Evolutionary conservation across 37 sponge, comb jelly and placozoan genomes (phyloP).

Genomic region (Chondrilla cf. caribensis): DNA sequence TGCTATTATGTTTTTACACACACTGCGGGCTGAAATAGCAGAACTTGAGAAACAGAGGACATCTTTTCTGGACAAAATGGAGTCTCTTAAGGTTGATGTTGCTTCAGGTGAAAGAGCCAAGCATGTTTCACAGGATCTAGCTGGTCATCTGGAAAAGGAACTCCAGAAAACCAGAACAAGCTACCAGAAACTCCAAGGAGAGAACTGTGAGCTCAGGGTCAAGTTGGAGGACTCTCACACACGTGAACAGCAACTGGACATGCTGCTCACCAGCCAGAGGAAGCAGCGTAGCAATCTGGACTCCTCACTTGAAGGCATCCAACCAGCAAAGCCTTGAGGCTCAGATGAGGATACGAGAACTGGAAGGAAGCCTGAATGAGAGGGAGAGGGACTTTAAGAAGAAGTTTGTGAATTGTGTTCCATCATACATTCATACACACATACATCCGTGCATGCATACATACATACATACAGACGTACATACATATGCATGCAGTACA

Average conservation of each 20-base stretch:
- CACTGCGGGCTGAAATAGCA: neutral
- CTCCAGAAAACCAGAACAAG: slow-evolving; percentile 2
- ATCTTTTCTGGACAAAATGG: neutral
- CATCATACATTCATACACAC: too few relatives aligned
- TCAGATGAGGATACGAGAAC: slow-evolving; percentile 17
- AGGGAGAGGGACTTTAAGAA: slow-evolving; percentile 29
- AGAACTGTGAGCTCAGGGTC: slow-evolving; percentile 31
- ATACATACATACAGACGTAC: too few relatives aligned
- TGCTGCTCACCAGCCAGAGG: slow-evolving; percentile 24
- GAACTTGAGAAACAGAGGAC: neutral
- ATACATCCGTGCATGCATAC: too few relatives aligned
- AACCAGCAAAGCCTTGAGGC: slow-evolving; percentile 37
- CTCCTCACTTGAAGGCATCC: neutral
- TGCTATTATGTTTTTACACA: too few relatives aligned
- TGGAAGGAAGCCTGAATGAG: slow-evolving; percentile 2
- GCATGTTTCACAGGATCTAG: slow-evolving; percentile 35
- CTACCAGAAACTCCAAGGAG: slow-evolving; percentile 29
- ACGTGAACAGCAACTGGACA: slow-evolving; percentile 33
- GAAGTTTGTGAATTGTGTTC: neutral
- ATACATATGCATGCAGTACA: too few relatives aligned
- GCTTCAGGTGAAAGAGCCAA: slow-evolving; percentile 24
- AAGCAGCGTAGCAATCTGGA: slow-evolving; percentile 39
- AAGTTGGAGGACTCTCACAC: slow-evolving; percentile 29
- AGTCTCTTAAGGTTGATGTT: slow-evolving; percentile 22
- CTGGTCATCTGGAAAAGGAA: slow-evolving; percentile 47